A percentile compares a stretch with the other conserved stretches of the same genome.
Conservation (phyloP, 2,888 invertebrate species). For the Caenorhabditis sulstoni region DNA sequence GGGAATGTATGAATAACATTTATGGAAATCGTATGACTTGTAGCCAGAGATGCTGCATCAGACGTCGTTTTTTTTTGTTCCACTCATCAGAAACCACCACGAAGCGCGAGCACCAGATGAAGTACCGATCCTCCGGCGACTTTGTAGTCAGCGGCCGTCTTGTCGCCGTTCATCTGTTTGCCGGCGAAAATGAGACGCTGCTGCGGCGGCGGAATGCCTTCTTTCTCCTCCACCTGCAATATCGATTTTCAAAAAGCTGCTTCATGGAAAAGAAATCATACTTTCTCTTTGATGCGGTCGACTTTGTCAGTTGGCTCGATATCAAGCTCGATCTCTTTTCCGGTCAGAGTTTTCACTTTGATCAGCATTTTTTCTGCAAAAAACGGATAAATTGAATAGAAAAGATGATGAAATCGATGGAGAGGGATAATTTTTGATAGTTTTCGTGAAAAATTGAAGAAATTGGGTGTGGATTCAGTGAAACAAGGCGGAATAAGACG, state of each 20-base stretch:
- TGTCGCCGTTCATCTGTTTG: constrained; percentile 99
- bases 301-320: constrained; percentile 99
- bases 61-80: not conserved
- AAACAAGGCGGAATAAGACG: not conserved
- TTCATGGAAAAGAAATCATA: constrained; percentile 30
- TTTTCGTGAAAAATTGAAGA: too few relatives aligned
- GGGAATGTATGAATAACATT: too few relatives aligned
- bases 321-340: constrained; percentile 93
- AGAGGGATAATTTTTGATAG: not conserved
- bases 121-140: constrained; percentile 97
- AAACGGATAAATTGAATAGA: too few relatives aligned
- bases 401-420: not conserved
- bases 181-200: constrained; percentile 99
- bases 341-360: constrained; percentile 81
- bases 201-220: constrained; percentile 99
- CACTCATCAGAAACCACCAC: constrained; percentile 87
- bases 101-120: constrained; percentile 96
- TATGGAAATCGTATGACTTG: constrained; percentile 1
- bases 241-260: not conserved
- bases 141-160: constrained; percentile 99
- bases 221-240: constrained; percentile 95
- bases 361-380: constrained; percentile 79
- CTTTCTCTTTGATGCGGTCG: constrained; percentile 94
- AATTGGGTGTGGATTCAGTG: not conserved
- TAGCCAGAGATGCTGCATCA: not conserved